These are phyloP conservation scores for Solea senegalensis DNA, from an alignment of 2,113 vertebrate genomes.

Conservation along the genomic window DNA sequence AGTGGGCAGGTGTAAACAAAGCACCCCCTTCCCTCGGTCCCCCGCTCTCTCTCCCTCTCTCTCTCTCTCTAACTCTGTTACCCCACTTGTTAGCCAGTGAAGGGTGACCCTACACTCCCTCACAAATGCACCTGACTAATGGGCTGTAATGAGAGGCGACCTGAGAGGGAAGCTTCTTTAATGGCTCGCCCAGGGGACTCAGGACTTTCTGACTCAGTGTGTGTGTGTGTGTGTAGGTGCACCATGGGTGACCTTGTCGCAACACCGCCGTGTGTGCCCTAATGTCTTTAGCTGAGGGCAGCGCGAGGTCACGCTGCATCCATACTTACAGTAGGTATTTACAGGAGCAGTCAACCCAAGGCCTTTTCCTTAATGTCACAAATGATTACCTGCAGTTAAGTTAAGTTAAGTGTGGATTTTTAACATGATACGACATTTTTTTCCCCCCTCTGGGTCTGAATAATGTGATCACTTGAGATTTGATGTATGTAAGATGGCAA, in stretches of 20 bases:
- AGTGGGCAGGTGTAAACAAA: slow-evolving; percentile 64
- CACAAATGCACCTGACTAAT: slow-evolving; percentile 86
- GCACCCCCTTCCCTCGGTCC: slow-evolving; percentile 33
- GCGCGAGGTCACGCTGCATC: slow-evolving; percentile 76
- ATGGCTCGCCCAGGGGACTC: slow-evolving; percentile 76
- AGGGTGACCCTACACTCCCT: slow-evolving; percentile 65
- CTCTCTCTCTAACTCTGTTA: slow-evolving; percentile 67
- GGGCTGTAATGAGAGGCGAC: slow-evolving; percentile 89
- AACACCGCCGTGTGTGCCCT: slow-evolving; percentile 87
- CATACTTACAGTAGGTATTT: slow-evolving; percentile 40
- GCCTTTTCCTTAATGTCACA: slow-evolving; percentile 54
- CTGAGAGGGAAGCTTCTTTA: slow-evolving; percentile 88
- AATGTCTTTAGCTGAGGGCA: slow-evolving; percentile 93
- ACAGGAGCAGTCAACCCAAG: slow-evolving; percentile 5
- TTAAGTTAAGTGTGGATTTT: slow-evolving; percentile 24
- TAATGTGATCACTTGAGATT: not conserved
- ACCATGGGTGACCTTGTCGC: slow-evolving; percentile 85
- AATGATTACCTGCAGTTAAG: slow-evolving; percentile 59
- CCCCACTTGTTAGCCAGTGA: slow-evolving; percentile 71
- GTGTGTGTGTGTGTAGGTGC: slow-evolving; percentile 59
- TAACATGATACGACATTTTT: slow-evolving; percentile 26
- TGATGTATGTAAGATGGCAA: no score
- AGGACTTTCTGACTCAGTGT: slow-evolving; percentile 1
- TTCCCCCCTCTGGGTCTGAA: not conserved
- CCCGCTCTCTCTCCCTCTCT: slow-evolving; percentile 35